These are phyloP conservation scores for Euura lappo DNA, from an alignment of 1,140 invertebrate genomes.

Conservation along the genomic window DNA sequence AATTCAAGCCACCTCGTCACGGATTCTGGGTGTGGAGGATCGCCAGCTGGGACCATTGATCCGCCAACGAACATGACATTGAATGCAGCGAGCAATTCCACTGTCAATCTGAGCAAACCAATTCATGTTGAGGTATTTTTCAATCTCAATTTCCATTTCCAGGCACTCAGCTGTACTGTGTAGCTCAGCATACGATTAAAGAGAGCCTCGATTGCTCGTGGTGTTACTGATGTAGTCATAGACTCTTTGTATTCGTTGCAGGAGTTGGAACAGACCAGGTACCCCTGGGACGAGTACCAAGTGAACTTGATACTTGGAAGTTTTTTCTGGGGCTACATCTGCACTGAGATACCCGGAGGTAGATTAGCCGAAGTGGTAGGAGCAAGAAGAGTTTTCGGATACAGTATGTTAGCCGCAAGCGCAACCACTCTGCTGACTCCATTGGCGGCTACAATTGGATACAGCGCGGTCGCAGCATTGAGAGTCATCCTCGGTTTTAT, in stretches of 20 bases:
- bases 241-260: conserved; percentile 18
- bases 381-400: conserved; percentile 82
- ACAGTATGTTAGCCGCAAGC: conserved; percentile 83
- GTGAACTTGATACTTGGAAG: conserved; percentile 82
- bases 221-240: neutral
- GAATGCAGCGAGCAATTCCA: too few relatives aligned
- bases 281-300: conserved; percentile 73
- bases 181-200: too few relatives aligned
- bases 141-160: too few relatives aligned
- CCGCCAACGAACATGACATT: too few relatives aligned
- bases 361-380: conserved; percentile 82
- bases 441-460: conserved; percentile 68
- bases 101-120: too few relatives aligned
- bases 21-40: neutral
- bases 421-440: conserved; percentile 84
- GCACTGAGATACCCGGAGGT: conserved; percentile 88
- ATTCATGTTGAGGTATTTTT: too few relatives aligned
- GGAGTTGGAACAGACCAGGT: conserved; percentile 56
- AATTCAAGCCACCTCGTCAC: conserved; percentile 37
- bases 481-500: conserved; percentile 76
- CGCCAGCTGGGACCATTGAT: too few relatives aligned
- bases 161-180: too few relatives aligned
- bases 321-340: conserved; percentile 91
- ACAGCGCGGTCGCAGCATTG: conserved; percentile 66
- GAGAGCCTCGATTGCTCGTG: too few relatives aligned